phyloP scores from a whole-genome alignment of 2,113 vertebrate species.

The Caracal caracal region DNA sequence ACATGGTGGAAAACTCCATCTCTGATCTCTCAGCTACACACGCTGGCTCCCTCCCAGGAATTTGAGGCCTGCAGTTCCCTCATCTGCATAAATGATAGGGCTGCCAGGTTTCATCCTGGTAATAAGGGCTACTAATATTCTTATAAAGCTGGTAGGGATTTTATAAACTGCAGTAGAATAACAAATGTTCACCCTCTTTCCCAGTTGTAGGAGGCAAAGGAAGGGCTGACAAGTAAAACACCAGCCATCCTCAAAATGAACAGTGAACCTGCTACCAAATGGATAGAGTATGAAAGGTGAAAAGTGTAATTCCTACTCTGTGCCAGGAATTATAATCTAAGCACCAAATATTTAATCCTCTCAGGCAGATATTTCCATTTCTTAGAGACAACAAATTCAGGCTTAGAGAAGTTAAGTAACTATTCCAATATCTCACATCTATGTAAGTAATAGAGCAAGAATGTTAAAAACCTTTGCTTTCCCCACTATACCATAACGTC shows the following conservation, averaged over 20 bases:
- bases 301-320: neutral
- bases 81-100: slow-evolving; percentile 16
- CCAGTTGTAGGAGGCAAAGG: neutral
- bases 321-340: slow-evolving; percentile 35
- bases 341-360: neutral
- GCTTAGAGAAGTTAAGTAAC: slow-evolving; percentile 25
- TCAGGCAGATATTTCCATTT: neutral
- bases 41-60: slow-evolving; percentile 31
- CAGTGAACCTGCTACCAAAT: neutral
- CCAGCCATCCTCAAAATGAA: neutral
- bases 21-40: slow-evolving; percentile 40
- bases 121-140: slow-evolving; percentile 30
- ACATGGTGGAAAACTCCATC: slow-evolving; percentile 74
- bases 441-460: neutral
- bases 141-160: slow-evolving; percentile 39
- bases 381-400: neutral
- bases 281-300: neutral
- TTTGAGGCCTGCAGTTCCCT: neutral
- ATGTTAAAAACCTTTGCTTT: slow-evolving; percentile 27
- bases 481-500: neutral
- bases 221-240: slow-evolving; percentile 9
- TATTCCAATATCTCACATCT: neutral
- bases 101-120: slow-evolving; percentile 32
- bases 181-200: slow-evolving; percentile 27
- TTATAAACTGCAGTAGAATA: slow-evolving; percentile 28